Evolutionary conservation across 2,113 vertebrate species (phyloP).

Genomic region (Crocuta crocuta): DNA sequence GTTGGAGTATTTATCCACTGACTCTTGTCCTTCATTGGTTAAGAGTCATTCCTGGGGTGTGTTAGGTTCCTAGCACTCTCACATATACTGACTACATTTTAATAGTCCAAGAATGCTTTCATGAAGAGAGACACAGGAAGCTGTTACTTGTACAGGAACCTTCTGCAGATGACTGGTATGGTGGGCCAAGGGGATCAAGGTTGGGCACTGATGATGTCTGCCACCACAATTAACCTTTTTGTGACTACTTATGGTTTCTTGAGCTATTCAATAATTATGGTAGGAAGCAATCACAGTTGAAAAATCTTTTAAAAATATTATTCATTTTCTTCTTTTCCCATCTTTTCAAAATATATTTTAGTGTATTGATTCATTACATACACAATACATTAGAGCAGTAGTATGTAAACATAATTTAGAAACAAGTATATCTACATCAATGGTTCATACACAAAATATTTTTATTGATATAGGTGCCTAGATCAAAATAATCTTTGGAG

Average conservation of each 20-base stretch:
- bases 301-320: not conserved
- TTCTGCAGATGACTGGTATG: not conserved
- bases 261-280: not conserved
- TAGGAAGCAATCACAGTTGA: conserved; percentile 3
- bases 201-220: not conserved
- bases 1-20: not conserved
- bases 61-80: not conserved
- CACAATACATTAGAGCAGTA: not conserved
- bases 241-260: not conserved
- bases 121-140: not conserved
- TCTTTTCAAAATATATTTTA: conserved; percentile 32
- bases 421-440: not conserved
- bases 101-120: not conserved
- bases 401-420: conserved; percentile 9
- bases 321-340: not conserved
- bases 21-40: not conserved
- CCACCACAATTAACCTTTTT: not conserved
- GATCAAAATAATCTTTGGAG: not conserved
- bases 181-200: not conserved
- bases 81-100: not conserved
- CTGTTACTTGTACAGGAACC: not conserved
- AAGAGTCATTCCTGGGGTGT: not conserved
- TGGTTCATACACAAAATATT: not conserved
- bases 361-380: not conserved
- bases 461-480: not conserved